Conservation (phyloP, 2,888 invertebrate species). For the Lithophane leautieri region DNA sequence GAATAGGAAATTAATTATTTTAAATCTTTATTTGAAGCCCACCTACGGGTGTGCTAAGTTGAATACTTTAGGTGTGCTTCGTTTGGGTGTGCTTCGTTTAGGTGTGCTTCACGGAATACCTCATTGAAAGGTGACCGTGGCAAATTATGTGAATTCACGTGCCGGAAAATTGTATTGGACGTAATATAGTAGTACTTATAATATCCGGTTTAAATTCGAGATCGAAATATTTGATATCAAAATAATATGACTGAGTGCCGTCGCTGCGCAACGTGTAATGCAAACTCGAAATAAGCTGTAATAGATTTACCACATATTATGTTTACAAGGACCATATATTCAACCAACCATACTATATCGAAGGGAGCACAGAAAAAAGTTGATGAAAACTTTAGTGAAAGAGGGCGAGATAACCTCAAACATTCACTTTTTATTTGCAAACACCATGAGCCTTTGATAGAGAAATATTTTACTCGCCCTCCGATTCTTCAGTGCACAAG, state of each 20-base stretch:
- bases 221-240: slow-evolving; percentile 30
- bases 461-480: slow-evolving; percentile 58
- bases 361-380: slow-evolving; percentile 37
- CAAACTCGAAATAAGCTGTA: background rate
- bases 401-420: slow-evolving; percentile 40
- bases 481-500: slow-evolving; percentile 59
- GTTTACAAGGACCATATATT: background rate
- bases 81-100: too few relatives aligned
- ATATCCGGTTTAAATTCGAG: slow-evolving; percentile 36
- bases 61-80: too few relatives aligned
- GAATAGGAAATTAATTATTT: too few relatives aligned
- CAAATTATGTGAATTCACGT: slow-evolving; percentile 41
- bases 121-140: slow-evolving; percentile 51
- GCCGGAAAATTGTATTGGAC: slow-evolving; percentile 47
- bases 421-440: slow-evolving; percentile 56
- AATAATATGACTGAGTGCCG: background rate
- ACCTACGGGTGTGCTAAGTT: too few relatives aligned
- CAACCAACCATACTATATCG: slow-evolving; percentile 17
- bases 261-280: background rate
- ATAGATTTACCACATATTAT: slow-evolving; percentile 1
- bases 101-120: too few relatives aligned
- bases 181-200: slow-evolving; percentile 34
- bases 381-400: slow-evolving; percentile 47
- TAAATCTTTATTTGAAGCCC: too few relatives aligned
- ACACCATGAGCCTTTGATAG: slow-evolving; percentile 56